Evolutionary conservation across 2,113 vertebrate species (phyloP).

Genomic region (Chelonoidis abingdonii): DNA sequence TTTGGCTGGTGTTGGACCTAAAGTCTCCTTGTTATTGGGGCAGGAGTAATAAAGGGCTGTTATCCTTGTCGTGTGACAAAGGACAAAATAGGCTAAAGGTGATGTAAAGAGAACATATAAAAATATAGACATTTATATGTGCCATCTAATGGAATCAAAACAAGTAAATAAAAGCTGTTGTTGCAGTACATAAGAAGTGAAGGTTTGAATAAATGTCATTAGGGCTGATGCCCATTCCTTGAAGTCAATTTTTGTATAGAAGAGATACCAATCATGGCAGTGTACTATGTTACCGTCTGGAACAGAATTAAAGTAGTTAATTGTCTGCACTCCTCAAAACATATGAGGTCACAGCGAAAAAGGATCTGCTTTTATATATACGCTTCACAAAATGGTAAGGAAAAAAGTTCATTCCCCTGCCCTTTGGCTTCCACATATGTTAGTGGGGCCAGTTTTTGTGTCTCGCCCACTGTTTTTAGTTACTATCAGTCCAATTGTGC

Average conservation of each 20-base stretch:
- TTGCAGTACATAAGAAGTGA: constrained; percentile 56
- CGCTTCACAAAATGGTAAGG: not conserved
- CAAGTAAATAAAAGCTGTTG: constrained; percentile 52
- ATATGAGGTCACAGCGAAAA: not conserved
- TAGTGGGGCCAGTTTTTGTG: not conserved
- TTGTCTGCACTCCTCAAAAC: constrained; percentile 26
- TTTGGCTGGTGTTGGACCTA: too few species aligned
- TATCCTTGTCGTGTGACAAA: not conserved
- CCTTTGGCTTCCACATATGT: not conserved
- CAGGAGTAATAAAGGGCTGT: too few species aligned
- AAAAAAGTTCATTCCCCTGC: not conserved
- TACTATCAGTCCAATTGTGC: not conserved
- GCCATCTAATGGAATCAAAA: constrained; percentile 22
- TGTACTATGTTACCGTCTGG: not conserved
- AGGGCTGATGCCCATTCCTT: constrained; percentile 8
- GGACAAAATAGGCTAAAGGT: not conserved
- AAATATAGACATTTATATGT: not conserved
- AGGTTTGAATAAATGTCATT: constrained; percentile 44
- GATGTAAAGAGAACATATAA: not conserved
- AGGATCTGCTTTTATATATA: not conserved
- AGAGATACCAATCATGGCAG: constrained; percentile 21
- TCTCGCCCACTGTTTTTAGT: not conserved
- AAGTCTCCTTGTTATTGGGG: too few species aligned
- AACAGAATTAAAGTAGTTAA: constrained; percentile 22
- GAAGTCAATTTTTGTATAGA: constrained; percentile 34